Conservation (phyloP, 2,888 invertebrate genomes). For the Cerceris rybyensis region DNA sequence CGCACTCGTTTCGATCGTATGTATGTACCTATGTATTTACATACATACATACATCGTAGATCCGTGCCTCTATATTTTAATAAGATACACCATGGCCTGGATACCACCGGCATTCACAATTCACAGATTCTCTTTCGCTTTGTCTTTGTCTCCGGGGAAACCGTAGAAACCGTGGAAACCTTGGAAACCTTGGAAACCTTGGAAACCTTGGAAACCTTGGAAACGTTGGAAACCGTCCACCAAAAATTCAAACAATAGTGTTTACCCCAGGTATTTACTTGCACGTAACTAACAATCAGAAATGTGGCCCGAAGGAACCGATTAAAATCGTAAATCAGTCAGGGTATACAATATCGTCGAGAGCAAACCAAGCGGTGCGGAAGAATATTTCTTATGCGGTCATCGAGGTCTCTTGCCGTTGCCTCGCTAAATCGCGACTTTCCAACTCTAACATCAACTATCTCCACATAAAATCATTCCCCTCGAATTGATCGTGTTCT, state of each 20-base stretch:
- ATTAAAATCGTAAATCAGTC: slow-evolving; percentile 66
- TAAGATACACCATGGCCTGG: slow-evolving; percentile 64
- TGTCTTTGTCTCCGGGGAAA: slow-evolving; percentile 12
- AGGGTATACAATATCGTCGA: slow-evolving; percentile 15
- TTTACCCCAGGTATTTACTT: too few species aligned
- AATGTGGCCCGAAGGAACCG: slow-evolving; percentile 2
- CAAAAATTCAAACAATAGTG: too few species aligned
- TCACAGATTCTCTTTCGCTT: slow-evolving; percentile 45
- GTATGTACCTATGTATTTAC: too few species aligned
- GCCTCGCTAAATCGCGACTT: slow-evolving; percentile 1
- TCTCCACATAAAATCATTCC: too few species aligned
- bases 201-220: slow-evolving; percentile 55
- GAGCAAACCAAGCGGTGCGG: slow-evolving; percentile 21
- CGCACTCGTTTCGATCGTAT: slow-evolving; percentile 70
- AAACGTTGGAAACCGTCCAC: slow-evolving; percentile 41
- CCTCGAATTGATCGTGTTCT: too few species aligned
- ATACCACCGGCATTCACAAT: slow-evolving; percentile 52
- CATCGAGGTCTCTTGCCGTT: slow-evolving; percentile 61
- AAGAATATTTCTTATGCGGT: slow-evolving; percentile 43
- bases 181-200: slow-evolving; percentile 35
- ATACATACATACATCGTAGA: slow-evolving; percentile 46
- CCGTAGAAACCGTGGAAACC: slow-evolving; percentile 64
- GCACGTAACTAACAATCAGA: too few species aligned
- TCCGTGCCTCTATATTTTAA: slow-evolving; percentile 48
- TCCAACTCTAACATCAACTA: not conserved